These are phyloP conservation scores for Erythrocebus patas DNA, from an alignment of 2,113 vertebrate species.

Conservation along the genomic window DNA sequence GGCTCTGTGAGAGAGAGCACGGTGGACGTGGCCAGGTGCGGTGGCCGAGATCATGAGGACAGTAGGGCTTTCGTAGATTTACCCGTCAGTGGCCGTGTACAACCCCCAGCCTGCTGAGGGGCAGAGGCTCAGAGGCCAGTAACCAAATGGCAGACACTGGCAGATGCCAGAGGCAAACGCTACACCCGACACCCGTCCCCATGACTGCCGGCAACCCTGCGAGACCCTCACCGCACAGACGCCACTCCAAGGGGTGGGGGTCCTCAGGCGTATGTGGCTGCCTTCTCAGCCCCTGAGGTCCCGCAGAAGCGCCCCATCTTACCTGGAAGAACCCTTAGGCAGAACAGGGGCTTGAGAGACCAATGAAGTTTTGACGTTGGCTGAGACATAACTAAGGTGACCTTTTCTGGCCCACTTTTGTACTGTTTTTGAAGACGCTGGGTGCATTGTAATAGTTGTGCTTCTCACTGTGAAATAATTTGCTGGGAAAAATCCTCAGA, in stretches of 20 bases:
- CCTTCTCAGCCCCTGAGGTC: background rate
- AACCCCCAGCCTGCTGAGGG: too few relatives aligned
- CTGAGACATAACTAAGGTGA: too few relatives aligned
- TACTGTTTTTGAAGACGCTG: background rate
- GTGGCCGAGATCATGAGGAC: background rate
- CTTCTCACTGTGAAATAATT: background rate
- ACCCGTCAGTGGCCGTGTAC: too few relatives aligned
- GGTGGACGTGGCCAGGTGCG: background rate
- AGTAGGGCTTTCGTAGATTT: too few relatives aligned
- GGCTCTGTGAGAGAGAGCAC: background rate
- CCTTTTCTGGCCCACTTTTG: background rate
- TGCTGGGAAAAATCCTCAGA: background rate
- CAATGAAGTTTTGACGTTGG: background rate
- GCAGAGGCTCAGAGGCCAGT: background rate
- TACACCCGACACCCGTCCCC: accelerated
- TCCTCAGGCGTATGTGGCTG: too few relatives aligned
- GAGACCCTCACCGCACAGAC: background rate
- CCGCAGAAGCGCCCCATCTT: background rate
- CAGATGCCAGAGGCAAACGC: background rate
- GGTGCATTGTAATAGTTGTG: background rate
- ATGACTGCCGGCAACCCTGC: background rate
- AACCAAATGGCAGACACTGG: too few relatives aligned
- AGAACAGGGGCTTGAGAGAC: background rate
- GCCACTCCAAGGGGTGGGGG: too few relatives aligned
- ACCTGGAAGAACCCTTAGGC: background rate